These are phyloP conservation scores for Nephrotoma guestfalica DNA, from an alignment of 2,888 invertebrate species.

Conservation along the genomic window DNA sequence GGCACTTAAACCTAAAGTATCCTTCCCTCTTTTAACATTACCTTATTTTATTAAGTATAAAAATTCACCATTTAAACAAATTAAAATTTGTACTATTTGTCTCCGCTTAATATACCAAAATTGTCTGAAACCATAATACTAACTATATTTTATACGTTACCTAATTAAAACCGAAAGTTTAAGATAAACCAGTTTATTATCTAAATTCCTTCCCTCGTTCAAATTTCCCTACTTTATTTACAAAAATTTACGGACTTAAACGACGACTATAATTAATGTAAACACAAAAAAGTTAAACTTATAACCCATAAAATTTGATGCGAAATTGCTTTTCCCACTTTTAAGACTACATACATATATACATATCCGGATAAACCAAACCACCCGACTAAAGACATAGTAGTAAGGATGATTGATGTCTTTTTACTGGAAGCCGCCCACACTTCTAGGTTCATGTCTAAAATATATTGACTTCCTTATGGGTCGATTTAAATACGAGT, in stretches of 20 bases:
- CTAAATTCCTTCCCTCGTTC: background rate
- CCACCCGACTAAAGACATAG: background rate
- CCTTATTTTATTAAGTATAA: too few relatives aligned
- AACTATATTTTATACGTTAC: background rate
- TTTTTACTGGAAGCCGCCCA: background rate
- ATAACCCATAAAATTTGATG: background rate
- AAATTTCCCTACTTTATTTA: background rate
- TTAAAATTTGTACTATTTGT: too few relatives aligned
- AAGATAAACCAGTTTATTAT: background rate
- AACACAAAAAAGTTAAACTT: background rate
- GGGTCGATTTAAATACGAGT: background rate
- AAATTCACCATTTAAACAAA: too few relatives aligned
- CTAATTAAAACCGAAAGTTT: background rate
- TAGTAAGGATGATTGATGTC: background rate
- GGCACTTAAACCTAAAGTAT: too few relatives aligned
- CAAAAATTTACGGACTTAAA: background rate
- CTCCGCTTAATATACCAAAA: too few relatives aligned
- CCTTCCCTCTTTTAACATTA: too few relatives aligned
- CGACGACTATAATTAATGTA: background rate
- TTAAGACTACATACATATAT: background rate
- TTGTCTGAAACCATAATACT: background rate
- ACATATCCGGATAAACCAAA: background rate
- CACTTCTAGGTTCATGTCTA: too few relatives aligned
- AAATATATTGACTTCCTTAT: background rate
- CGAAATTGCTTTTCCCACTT: background rate